Evolutionary conservation across 2,888 invertebrate genomes (phyloP).

Genomic region (Dryobota labecula): DNA sequence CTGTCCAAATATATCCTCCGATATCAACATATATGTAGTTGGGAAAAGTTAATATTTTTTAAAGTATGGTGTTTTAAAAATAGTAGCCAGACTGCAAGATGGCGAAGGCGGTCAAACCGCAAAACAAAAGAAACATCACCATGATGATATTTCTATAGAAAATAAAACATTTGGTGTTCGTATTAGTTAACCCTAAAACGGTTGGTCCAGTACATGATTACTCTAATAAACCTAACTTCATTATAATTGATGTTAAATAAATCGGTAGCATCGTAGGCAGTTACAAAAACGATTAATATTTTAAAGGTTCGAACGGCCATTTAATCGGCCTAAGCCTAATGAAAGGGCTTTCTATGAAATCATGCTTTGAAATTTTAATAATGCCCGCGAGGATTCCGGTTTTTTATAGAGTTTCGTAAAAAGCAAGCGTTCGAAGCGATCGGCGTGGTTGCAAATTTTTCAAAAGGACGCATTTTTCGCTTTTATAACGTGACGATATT

Average conservation of each 20-base stretch:
- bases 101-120: background rate
- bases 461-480: background rate
- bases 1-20: too few species aligned
- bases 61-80: too few species aligned
- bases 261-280: slow-evolving; percentile 13
- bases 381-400: slow-evolving; percentile 24
- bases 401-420: slow-evolving; percentile 42
- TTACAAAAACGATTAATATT: slow-evolving; percentile 57
- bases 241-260: slow-evolving; percentile 33
- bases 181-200: background rate
- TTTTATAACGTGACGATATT: too few species aligned
- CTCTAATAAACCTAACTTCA: background rate
- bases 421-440: background rate
- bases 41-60: too few species aligned
- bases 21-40: too few species aligned
- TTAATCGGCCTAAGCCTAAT: slow-evolving; percentile 66
- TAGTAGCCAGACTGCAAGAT: background rate
- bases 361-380: slow-evolving; percentile 72
- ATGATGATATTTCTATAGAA: background rate
- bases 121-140: background rate
- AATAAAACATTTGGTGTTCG: background rate
- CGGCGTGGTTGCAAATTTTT: background rate
- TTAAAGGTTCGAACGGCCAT: slow-evolving; percentile 44
- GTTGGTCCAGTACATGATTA: background rate
- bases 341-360: slow-evolving; percentile 70